Conservation (phyloP, 2,888 invertebrate species). For the Rhamphomyia laevipes region DNA sequence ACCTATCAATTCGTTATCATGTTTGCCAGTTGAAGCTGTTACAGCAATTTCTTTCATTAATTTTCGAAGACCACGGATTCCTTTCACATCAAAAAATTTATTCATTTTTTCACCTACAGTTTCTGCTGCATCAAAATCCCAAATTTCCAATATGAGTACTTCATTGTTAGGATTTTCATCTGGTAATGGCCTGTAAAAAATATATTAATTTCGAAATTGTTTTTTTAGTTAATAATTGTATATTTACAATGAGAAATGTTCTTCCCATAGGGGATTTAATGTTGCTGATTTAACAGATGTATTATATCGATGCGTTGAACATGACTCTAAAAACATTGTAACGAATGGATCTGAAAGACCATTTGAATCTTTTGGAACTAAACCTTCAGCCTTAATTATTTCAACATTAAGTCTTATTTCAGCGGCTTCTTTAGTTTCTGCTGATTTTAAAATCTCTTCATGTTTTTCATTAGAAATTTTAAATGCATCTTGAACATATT, state of each 20-base stretch:
- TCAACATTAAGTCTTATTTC: conserved; percentile 75
- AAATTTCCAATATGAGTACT: conserved; percentile 67
- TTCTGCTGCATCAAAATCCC: conserved; percentile 88
- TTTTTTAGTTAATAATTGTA: neutral
- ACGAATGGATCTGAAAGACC: conserved; percentile 98
- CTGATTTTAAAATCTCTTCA: conserved; percentile 54
- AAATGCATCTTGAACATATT: conserved; percentile 70
- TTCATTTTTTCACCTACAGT: conserved; percentile 79
- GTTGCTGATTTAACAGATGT: conserved; percentile 87
- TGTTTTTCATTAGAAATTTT: conserved; percentile 63
- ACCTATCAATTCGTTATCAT: conserved; percentile 92
- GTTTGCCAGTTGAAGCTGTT: conserved; percentile 88
- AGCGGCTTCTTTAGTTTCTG: conserved; percentile 69
- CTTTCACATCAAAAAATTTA: conserved; percentile 75
- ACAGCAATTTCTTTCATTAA: conserved; percentile 82
- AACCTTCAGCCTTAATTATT: conserved; percentile 74
- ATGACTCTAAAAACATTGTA: conserved; percentile 73
- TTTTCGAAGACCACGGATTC: conserved; percentile 70
- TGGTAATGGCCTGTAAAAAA: conserved; percentile 51
- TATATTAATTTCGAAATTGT: conserved; percentile 15
- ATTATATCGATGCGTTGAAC: conserved; percentile 66
- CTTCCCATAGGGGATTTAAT: conserved; percentile 89
- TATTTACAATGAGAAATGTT: conserved; percentile 87
- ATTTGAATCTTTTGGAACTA: conserved; percentile 74
- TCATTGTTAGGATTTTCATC: conserved; percentile 62